A percentile compares a stretch with the other conserved stretches of the same genome.
phyloP scores from a whole-genome alignment of 2,888 invertebrate genomes.

The Zelleria hepariella region DNA sequence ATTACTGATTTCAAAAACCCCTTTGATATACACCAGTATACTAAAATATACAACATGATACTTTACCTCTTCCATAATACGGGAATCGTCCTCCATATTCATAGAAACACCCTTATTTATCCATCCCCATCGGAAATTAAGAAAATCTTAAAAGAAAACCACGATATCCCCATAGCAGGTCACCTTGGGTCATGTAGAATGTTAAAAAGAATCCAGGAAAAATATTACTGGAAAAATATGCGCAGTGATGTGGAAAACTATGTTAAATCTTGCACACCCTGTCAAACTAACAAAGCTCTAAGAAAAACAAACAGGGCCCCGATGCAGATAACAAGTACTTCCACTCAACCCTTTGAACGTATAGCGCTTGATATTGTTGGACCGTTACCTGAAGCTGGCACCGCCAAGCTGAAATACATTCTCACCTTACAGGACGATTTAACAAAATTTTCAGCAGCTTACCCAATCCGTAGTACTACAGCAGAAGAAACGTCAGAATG shows the following conservation, averaged over 20 bases:
- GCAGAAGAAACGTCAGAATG: neutral
- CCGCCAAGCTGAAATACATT: slow-evolving; percentile 13
- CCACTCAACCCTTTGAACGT: slow-evolving; percentile 19
- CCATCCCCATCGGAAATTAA: neutral
- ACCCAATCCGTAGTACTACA: slow-evolving; percentile 12
- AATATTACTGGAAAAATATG: slow-evolving; percentile 25
- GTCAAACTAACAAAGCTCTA: neutral
- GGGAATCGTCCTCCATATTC: neutral
- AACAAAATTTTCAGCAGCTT: slow-evolving; percentile 18
- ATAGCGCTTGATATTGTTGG: slow-evolving; percentile 22
- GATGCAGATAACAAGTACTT: slow-evolving; percentile 23
- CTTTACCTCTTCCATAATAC: neutral
- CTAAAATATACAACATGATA: neutral
- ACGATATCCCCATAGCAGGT: slow-evolving; percentile 3
- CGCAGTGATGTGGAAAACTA: slow-evolving; percentile 20
- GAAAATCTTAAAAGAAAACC: neutral
- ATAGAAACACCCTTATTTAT: neutral
- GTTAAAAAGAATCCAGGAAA: slow-evolving; percentile 12
- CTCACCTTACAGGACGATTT: slow-evolving; percentile 20
- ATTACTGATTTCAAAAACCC: neutral
- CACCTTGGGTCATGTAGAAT: slow-evolving; percentile 10
- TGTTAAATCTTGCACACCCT: neutral
- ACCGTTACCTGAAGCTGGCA: slow-evolving; percentile 15
- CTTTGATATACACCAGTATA: neutral
- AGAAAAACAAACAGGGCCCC: slow-evolving; percentile 16